Base-by-base conservation (phyloP, 2,113 vertebrate genomes). In the Lophura nycthemera region DNA sequence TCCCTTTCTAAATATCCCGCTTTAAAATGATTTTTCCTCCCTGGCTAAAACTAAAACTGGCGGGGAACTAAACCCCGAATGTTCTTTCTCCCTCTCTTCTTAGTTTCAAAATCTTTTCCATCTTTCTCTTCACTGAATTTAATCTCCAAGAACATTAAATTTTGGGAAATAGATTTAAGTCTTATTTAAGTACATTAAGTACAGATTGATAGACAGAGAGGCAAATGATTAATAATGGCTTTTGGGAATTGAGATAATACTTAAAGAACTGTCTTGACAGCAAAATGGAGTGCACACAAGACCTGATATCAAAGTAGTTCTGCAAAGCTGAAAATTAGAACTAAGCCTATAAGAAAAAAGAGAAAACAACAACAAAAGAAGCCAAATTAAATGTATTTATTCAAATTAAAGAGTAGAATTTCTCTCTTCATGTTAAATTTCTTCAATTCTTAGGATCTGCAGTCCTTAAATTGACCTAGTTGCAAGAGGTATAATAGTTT, bases 371-470 rank as follows among this genome's bases (percentile, higher is more conserved):
- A 60, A 36, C 27, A 30, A 34, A 57, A 17, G 2, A 40, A 63
- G 16, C 0, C 2, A 57, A 63, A 61, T 19, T 1, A 2, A 4
- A 22, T 40, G 57, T 57, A 13, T 73, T 67, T 81, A 56, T 3
- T 22, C 11, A 85, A 4, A 42, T n/a, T 21, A 83, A 3, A 61
- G 9, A 7, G 5, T 63, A 66, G 30, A 19, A 48, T 84, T 71
- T 71, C 54, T 64, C 4, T 30, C 34, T 85, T 47, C 17, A 14
- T 50, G 25, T 54, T 20, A 77, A 11, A 7, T 32, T n/a, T 50
- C 30, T 36, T 50, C 25, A 52, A 43, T 89, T 80, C 3, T 66
- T 65, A 52, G 21, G 1, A 69, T 72, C 94, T 75, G 17, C 18
- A 59, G 25, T 38, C 18, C 6, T 54, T 19, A 83, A 70, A 69